phyloP scores from a whole-genome alignment of 2,113 vertebrate genomes.

The Balaenoptera acutorostrata region DNA sequence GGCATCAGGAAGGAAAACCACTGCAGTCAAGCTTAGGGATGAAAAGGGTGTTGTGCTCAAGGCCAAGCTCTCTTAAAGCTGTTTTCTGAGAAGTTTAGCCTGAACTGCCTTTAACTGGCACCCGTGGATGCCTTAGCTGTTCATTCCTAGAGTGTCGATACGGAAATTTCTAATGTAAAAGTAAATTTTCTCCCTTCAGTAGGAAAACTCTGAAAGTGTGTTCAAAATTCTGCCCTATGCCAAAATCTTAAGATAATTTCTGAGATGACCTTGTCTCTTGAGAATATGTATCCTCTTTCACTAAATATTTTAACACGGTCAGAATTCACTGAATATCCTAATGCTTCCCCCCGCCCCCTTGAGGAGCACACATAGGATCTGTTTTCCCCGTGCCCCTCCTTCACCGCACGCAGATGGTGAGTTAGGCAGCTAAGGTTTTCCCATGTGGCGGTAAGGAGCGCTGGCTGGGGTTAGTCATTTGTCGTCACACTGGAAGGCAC shows the following conservation, averaged over 20 bases:
- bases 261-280: neutral
- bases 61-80: neutral
- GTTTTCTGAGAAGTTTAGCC: neutral
- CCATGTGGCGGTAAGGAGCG: neutral
- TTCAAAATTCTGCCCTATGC: neutral
- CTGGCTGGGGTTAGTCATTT: neutral
- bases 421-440: neutral
- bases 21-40: neutral
- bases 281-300: neutral
- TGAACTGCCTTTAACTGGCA: neutral
- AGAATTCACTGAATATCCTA: neutral
- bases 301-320: neutral
- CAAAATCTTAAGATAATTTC: neutral
- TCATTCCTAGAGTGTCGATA: neutral
- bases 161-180: neutral
- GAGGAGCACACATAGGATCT: neutral
- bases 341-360: accelerated
- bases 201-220: neutral
- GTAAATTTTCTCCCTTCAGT: neutral
- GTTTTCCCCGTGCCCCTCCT: neutral
- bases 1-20: neutral
- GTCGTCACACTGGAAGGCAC: neutral
- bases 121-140: neutral
- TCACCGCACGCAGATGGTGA: neutral
- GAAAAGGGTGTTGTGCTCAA: neutral